Evolutionary conservation across 2,888 invertebrate species (phyloP), one percentile per base, ranked within the genome.

Genomic region (Sarcophaga variegata): DNA sequence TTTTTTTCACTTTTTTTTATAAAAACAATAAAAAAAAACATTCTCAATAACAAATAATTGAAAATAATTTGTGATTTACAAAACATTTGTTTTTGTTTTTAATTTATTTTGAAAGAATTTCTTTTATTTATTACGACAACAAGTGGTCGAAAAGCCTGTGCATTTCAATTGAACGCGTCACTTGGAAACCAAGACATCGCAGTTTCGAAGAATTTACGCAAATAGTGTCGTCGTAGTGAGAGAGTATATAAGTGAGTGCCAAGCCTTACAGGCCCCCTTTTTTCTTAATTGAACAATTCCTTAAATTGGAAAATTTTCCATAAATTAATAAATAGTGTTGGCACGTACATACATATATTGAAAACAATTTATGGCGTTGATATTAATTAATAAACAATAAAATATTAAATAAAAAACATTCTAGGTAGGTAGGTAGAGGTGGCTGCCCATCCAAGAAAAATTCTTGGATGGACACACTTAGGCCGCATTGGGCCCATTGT

Each of bases 1-100:
- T 49, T 49, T 49, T 49, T 49, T 4, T 2, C 4, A 2, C 3
- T 14, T 8, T 49, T 49, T 17, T 17, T 54, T 54, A 14, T 14
- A 17, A 14, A 54, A 54, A 12, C 17, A 54, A 17, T 4, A 14
- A 49, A 1, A 12, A 14, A 14, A 54, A 14, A 22, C n/a, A 47
- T 22, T 71, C 54, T 54, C 70, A 80, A 71, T 64, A 72, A 47
- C 81, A 74, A 81, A 60, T 66, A 72, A 72, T 64, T 66, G 59
- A 72, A 64, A 64, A 66, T n/a, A 80, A 80, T 72, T 72, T 37
- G 8, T 59, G 11, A 20, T 72, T 74, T 81, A 67, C 60, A 74
- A 12, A 54, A 67, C 47, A 45, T 22, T 71, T 71, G 49, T 64
- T 72, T 49, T 5, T 22, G 4, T 70, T 49, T 27, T 17, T 27